Evolutionary conservation across 2,888 invertebrate species (phyloP), one percentile per base, ranked within the genome.

Genomic region (Agriopis leucophaearia): DNA sequence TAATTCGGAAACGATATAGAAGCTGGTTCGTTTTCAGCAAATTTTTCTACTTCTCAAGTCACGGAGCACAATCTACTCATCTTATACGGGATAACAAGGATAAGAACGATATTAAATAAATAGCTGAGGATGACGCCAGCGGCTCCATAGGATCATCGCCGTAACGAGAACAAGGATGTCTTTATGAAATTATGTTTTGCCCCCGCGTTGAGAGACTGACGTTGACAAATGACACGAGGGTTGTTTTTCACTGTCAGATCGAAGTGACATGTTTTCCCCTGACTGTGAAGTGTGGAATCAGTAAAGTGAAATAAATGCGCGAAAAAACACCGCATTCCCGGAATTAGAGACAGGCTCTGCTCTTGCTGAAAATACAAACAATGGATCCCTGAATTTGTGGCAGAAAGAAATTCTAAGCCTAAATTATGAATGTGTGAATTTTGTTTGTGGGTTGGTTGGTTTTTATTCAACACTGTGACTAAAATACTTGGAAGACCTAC

Each of bases 101-200:
- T 69, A 60, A 40, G 62, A 67, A 71, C 69, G 63, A 78, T 78
- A 78, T 79, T 78, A 79, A 81, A 82, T 83, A 81, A 82, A 83
- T 81, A 82, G 79, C 81, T 79, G 78, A 80, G 79, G 83, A 84
- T 77, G 79, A 77, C 78, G 74, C 81, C 59, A 61, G 66, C 50
- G 60, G 63, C 62, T 81, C 74, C 77, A 80, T 83, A 83, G 81
- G 79, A 81, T 84, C 83, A 76, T 82, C 82, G 78, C 81, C 81
- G 81, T 87, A 86, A 89, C 89, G 88, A 89, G 90, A 90, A 90
- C 88, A 89, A 86, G 85, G 88, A 91, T 89, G 89, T 92, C 91
- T 92, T 91, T 91, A 91, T 92, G 87, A 90, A 91, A 92, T 92
- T 89, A 91, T 91, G 90, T 90, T 90, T 89, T 88, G 87, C 88